Evolutionary conservation across 2,888 invertebrate species (phyloP), one percentile per base, ranked within the genome.

Genomic region (Salticus scenicus): DNA sequence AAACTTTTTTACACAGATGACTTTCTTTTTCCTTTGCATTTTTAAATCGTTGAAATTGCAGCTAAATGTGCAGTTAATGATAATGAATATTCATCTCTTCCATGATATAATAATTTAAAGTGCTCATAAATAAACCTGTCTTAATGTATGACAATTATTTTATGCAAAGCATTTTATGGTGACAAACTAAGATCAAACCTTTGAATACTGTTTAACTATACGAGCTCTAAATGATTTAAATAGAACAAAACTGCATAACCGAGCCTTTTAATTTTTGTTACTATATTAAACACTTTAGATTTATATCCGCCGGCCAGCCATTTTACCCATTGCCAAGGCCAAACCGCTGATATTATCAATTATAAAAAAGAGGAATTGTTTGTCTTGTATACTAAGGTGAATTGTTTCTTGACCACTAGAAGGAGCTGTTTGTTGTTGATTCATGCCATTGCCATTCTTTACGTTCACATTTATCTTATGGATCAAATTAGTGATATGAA

Each of bases 271-370:
- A 57, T n/a, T 7, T 57, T 20, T 57, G 5, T 47, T 24, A 24
- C 57, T 57, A 57, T 7, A 5, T 57, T 5, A 57, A 47, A 57
- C 4, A 7, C 12, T 17, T 57, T 20, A 17, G 20, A 0, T 71
- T 70, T 79, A 79, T 27, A 85, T 24, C 28, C 79, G 64, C 41
- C 86, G 73, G 27, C 71, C 76, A 14, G 86, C 73, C 86, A 89
- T 82, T 81, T 89, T 89, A 0, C 89, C 89, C 88, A 89, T 89
- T 2, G 84, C 88, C 70, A 89, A 70, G n/a, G 89, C 88, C n/a
- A 89, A 75, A 51, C 89, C 89, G 31, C 87, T 88, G 30, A 89
- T 79, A 51, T 88, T 88, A 73, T 89, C 89, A 24, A 89, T 82
- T 64, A 89, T 84, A 31, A 89, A 89, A 69, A 87, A 89, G 14